Evolutionary conservation across 2,113 vertebrate species (phyloP).

Genomic region (Corydoras maculifer): DNA sequence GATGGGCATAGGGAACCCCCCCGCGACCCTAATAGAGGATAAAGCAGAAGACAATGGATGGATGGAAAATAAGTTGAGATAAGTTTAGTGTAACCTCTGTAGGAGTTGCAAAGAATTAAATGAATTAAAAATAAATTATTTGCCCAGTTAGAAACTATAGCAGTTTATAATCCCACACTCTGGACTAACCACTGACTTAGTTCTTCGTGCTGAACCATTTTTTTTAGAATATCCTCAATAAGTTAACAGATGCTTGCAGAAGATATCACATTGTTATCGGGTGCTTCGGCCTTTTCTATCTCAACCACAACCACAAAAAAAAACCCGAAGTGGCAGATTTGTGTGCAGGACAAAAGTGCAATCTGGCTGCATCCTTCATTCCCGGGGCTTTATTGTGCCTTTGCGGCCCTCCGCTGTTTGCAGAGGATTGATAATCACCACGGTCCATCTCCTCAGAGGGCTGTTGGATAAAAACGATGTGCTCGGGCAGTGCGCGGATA

Average conservation of each 20-base stretch:
- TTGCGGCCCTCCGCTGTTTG: conserved; percentile 45
- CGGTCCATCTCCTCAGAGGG: conserved; percentile 23
- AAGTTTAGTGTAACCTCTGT: no score
- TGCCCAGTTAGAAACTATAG: no score
- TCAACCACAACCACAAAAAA: neutral
- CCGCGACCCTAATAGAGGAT: no score
- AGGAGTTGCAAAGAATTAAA: no score
- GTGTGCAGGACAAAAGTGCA: conserved; percentile 23
- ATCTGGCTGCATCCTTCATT: conserved; percentile 26
- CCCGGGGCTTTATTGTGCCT: conserved; percentile 42
- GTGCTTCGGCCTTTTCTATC: neutral
- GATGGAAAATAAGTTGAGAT: no score
- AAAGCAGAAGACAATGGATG: no score
- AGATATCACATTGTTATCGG: neutral
- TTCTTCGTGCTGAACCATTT: no score
- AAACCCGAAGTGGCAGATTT: neutral
- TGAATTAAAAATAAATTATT: no score
- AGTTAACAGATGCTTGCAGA: neutral
- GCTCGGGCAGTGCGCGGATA: conserved; percentile 4
- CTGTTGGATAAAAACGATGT: conserved; percentile 24
- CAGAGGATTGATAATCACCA: conserved; percentile 50
- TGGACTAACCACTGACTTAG: no score
- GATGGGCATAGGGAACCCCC: no score
- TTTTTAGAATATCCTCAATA: neutral
- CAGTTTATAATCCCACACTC: no score